These are phyloP conservation scores for Penaeus monodon DNA, from an alignment of 2,888 invertebrate genomes.

Conservation along the genomic window DNA sequence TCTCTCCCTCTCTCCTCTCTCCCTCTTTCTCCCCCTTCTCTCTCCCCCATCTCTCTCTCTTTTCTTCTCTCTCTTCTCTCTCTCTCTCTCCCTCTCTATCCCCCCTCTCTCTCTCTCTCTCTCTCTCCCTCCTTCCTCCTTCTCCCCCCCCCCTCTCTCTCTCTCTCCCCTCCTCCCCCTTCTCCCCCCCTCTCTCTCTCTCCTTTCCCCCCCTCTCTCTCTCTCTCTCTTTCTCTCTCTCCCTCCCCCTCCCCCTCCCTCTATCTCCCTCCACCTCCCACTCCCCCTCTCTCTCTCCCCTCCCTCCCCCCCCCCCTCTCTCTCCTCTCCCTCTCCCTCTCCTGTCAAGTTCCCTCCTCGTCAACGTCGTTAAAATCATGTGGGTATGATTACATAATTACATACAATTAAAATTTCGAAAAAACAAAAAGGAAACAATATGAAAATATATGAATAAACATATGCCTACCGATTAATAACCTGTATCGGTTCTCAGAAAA, in stretches of 20 bases:
- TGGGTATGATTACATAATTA: no score
- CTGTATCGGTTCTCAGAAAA: background rate
- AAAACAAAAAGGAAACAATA: no score
- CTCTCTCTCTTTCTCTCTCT: constrained; percentile 21
- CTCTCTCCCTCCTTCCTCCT: no score
- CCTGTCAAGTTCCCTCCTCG: background rate
- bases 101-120: background rate
- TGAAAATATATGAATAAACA: no score
- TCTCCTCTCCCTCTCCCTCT: background rate
- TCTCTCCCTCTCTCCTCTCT: rapidly evolving
- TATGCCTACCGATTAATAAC: no score
- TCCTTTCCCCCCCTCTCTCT: constrained; percentile 1
- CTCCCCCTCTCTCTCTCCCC: background rate
- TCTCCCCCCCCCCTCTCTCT: no score
- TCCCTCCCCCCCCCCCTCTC: background rate
- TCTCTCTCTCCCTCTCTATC: background rate
- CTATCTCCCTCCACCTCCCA: background rate
- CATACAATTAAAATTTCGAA: no score
- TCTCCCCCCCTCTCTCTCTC: no score
- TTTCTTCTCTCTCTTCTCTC: constrained; percentile 22
- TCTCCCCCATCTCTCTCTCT: constrained; percentile 2
- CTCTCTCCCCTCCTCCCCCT: rapidly evolving
- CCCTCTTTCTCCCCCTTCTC: rapidly evolving
- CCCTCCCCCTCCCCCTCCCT: background rate
- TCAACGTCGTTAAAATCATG: no score